These are phyloP conservation scores for Catostylus mosaicus DNA, from an alignment of 30 jellyfish, hydroid and myxozoan genomes.

Conservation along the genomic window DNA sequence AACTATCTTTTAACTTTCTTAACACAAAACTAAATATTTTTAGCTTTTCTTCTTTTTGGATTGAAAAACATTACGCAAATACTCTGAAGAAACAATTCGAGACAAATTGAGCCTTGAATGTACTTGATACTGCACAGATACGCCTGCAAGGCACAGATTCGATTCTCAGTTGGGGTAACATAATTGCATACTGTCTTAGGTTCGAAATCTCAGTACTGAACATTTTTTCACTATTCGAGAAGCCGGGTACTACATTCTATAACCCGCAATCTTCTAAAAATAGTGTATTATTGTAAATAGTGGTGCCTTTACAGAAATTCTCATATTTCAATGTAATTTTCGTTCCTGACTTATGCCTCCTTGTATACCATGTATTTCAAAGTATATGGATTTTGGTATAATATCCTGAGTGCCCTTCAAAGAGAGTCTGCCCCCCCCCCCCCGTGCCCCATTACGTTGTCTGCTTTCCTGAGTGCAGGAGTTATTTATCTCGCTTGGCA, in stretches of 20 bases:
- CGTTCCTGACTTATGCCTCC: not conserved
- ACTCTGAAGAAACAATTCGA: no score
- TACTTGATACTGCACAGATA: no score
- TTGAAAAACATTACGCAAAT: no score
- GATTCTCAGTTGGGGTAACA: no score
- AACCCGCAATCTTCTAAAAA: not conserved
- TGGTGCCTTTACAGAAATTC: not conserved
- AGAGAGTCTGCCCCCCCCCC: slow-evolving; percentile 14
- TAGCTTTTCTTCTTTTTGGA: no score
- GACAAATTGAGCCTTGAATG: no score
- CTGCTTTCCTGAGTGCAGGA: not conserved
- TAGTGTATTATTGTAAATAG: not conserved
- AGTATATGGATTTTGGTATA: not conserved
- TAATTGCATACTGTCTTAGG: not conserved
- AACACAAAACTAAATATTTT: no score
- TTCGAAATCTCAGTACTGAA: not conserved
- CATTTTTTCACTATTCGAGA: not conserved
- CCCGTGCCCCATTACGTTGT: not conserved
- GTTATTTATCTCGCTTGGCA: no score
- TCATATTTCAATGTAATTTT: not conserved
- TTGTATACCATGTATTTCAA: not conserved
- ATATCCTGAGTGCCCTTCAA: not conserved
- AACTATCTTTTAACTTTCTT: no score
- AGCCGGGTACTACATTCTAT: not conserved
- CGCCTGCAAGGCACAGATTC: no score